Evolutionary conservation across 2,113 vertebrate genomes (phyloP).

Genomic region (Martes martes): DNA sequence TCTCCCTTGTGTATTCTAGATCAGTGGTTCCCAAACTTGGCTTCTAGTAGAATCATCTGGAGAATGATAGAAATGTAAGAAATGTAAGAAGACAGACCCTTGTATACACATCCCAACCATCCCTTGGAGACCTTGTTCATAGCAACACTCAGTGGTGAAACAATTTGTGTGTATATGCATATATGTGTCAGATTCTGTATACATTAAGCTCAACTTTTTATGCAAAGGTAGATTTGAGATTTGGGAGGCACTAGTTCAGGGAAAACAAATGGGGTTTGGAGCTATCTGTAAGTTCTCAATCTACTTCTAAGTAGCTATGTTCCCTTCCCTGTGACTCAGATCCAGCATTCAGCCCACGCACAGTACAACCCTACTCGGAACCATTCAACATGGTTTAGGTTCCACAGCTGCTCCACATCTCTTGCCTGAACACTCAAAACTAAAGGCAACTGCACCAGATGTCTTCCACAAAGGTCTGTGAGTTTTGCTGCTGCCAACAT

Average conservation of each 20-base stretch:
- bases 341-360: background rate
- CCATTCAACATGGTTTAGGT: accelerated
- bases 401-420: background rate
- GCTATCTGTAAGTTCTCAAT: background rate
- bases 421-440: background rate
- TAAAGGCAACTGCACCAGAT: background rate
- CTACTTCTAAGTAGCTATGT: background rate
- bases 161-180: background rate
- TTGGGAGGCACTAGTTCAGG: background rate
- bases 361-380: background rate
- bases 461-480: background rate
- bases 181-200: too few relatives aligned
- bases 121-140: background rate
- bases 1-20: background rate
- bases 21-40: background rate
- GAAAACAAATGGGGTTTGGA: background rate
- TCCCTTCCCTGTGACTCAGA: background rate
- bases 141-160: background rate
- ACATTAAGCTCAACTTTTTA: background rate
- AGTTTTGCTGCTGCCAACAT: background rate
- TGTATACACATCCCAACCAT: background rate
- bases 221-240: background rate
- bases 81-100: background rate
- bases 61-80: background rate
- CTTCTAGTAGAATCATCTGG: background rate